Conservation (phyloP, 2,797 vertebrate genomes). For the Xiphophorus birchmanni region DNA sequence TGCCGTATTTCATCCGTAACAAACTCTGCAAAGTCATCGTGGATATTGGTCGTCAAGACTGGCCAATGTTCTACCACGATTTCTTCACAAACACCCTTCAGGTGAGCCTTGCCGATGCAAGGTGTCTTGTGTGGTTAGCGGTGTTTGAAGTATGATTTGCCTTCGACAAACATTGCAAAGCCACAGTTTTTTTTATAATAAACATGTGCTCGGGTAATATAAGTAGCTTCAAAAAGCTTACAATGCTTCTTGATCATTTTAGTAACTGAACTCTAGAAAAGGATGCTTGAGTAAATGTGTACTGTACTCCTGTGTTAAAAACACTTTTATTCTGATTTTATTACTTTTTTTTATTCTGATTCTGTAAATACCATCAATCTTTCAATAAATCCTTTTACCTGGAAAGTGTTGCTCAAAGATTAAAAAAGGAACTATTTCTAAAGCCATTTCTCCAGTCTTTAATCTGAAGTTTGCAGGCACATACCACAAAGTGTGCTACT, state of each 20-base stretch:
- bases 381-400: too few species aligned
- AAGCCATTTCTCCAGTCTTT: not conserved
- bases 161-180: not conserved
- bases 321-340: not conserved
- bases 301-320: not conserved
- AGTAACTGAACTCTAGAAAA: not conserved
- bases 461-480: not conserved
- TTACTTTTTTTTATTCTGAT: not conserved
- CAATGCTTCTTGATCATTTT: not conserved
- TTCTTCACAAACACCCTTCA: constrained; percentile 98
- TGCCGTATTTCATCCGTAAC: constrained; percentile 97
- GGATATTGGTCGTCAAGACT: constrained; percentile 97
- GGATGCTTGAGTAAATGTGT: not conserved
- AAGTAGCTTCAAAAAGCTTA: not conserved
- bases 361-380: not conserved
- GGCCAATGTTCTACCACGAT: constrained; percentile 99
- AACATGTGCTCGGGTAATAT: not conserved
- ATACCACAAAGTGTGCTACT: not conserved
- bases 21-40: constrained; percentile 99
- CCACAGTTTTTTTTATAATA: constrained; percentile 1
- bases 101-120: constrained; percentile 73
- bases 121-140: not conserved
- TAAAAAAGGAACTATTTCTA: not conserved
- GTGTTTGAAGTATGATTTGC: not conserved
- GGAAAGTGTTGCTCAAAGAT: too few species aligned